These are phyloP conservation scores for Pinna nobilis DNA, from an alignment of 1,140 invertebrate genomes.

Conservation along the genomic window DNA sequence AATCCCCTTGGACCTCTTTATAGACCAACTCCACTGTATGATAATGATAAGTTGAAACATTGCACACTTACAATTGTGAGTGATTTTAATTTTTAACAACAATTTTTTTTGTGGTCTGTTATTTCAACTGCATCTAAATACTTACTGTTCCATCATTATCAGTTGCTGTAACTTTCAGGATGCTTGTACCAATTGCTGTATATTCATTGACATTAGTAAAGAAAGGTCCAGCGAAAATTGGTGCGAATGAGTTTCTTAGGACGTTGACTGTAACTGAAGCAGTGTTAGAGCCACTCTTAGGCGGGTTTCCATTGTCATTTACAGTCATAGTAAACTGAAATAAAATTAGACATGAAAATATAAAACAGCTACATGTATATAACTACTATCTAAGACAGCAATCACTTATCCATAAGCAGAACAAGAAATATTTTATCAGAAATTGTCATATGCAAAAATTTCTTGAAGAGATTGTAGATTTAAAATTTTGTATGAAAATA, in stretches of 20 bases:
- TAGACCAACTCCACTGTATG: too few species aligned
- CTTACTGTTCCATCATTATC: slow-evolving; percentile 58
- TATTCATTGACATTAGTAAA: slow-evolving; percentile 51
- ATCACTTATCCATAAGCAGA: too few species aligned
- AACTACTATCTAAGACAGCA: background rate
- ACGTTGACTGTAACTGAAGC: slow-evolving; percentile 57
- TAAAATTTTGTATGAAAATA: too few species aligned
- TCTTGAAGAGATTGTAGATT: too few species aligned
- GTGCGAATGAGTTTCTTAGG: slow-evolving; percentile 53
- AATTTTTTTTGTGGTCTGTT: too few species aligned
- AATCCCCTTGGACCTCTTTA: too few species aligned
- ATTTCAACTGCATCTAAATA: too few species aligned
- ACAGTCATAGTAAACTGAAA: slow-evolving; percentile 49
- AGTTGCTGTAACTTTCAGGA: slow-evolving; percentile 54
- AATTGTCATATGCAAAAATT: too few species aligned
- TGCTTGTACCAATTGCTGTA: slow-evolving; percentile 29
- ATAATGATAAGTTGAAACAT: too few species aligned
- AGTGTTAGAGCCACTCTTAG: slow-evolving; percentile 5
- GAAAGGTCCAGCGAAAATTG: slow-evolving; percentile 53
- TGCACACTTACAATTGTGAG: too few species aligned
- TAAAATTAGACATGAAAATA: slow-evolving; percentile 18
- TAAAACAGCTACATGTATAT: background rate
- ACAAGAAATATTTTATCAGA: too few species aligned
- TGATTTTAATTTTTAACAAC: too few species aligned
- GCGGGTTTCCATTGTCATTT: slow-evolving; percentile 57